phyloP scores from a whole-genome alignment of 2,113 vertebrate genomes.

The Phoenicopterus ruber region DNA sequence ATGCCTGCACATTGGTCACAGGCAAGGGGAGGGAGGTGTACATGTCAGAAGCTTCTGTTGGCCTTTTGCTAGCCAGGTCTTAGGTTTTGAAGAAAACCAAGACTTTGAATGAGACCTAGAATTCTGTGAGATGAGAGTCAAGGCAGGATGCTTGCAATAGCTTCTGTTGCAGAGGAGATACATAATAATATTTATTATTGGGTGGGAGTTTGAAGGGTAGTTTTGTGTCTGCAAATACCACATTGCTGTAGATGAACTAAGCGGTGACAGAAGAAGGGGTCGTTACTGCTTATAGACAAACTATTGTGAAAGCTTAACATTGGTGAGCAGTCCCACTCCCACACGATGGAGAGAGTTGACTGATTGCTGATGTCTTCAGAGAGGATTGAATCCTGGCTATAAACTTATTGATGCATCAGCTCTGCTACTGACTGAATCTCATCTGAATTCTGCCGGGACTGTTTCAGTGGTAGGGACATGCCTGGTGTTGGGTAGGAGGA shows the following conservation, averaged over 20 bases:
- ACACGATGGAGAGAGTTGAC: too few species aligned
- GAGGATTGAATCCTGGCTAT: background rate
- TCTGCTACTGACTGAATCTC: background rate
- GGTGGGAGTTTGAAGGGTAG: background rate
- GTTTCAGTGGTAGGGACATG: background rate
- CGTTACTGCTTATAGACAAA: background rate
- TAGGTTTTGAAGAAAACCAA: background rate
- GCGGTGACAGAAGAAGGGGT: background rate
- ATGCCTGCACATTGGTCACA: background rate
- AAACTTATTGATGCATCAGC: background rate
- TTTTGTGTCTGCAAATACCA: background rate
- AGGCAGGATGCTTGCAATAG: background rate
- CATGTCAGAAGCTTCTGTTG: background rate
- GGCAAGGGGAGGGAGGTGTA: accelerated
- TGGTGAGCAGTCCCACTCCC: background rate
- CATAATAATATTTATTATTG: background rate
- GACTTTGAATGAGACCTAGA: background rate
- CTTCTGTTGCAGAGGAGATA: background rate
- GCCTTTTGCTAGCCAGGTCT: background rate
- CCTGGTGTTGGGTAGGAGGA: too few species aligned
- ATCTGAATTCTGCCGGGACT: too few species aligned
- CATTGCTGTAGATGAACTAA: background rate
- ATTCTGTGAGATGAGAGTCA: background rate
- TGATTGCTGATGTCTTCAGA: background rate
- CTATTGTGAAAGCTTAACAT: background rate